Base-by-base conservation (phyloP, 2,797 vertebrate genomes). In the Clangula hyemalis region DNA sequence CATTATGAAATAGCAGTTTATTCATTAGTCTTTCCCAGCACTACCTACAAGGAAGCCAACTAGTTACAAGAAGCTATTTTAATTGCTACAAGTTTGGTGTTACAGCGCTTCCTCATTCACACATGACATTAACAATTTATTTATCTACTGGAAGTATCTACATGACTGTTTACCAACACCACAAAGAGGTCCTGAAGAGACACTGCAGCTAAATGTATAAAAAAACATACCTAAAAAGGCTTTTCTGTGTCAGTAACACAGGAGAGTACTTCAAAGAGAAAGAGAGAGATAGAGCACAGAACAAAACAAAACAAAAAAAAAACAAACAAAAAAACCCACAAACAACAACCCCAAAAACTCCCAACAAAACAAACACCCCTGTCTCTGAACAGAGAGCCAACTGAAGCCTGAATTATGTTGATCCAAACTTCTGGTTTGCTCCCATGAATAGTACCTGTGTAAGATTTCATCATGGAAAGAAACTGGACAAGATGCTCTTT, bases 201-300 rank as follows among this genome's bases (percentile, higher is more conserved):
- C 21, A n/a, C 19, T 54, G 51, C 27, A 53, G 51, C 27, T 53
- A 53, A 53, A 53, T 1, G 3, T 17, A 53, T 13, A 43, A 39
- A 17, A 51, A 27, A 53, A 53, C 8, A 53, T 15, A 9, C 24
- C 25, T 15, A 27, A 83, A 41, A 5, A 41, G 60, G 27, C 69
- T 85, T 84, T 53, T 25, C 62, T 72, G 22, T 10, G 18, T 47
- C 43, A 73, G 53, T 68, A 68, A 74, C 88, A 78, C 4, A 57
- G 36, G 17, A 70, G 16, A 69, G 22, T 45, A 74, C 45, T n/a
- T 83, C 84, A 93, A 82, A 87, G 39, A 75, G 25, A 94, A 92
- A 70, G 1, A 43, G 19, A 83, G 39, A 86, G 69, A n/a, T n/a
- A n/a, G n/a, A 69, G 20, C 45, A 84, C 41, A 80, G 58, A 64